phyloP scores from a whole-genome alignment of 2,113 vertebrate species.

The Ivindomyrus marchei region DNA sequence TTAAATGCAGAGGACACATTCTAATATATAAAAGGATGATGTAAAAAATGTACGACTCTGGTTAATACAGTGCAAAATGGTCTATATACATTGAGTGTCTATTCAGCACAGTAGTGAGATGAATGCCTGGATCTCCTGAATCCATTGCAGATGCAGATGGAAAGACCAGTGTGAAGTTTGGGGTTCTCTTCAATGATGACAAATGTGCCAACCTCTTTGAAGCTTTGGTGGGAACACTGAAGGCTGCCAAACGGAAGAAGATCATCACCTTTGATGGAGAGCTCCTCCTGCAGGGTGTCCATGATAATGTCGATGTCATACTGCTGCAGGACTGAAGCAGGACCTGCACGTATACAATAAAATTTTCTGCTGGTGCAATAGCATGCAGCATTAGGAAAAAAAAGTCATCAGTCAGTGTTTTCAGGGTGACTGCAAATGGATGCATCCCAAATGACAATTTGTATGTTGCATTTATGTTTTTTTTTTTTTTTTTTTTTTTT shows the following conservation, averaged over 20 bases:
- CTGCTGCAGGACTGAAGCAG: slow-evolving; percentile 68
- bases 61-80: background rate
- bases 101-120: background rate
- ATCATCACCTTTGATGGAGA: slow-evolving; percentile 73
- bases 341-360: background rate
- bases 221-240: slow-evolving; percentile 89
- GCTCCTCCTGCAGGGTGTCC: slow-evolving; percentile 88
- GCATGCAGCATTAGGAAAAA: slow-evolving; percentile 14
- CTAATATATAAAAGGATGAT: background rate
- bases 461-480: slow-evolving; percentile 25
- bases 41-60: background rate
- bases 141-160: slow-evolving; percentile 72
- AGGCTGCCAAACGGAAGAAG: slow-evolving; percentile 82
- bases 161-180: slow-evolving; percentile 81
- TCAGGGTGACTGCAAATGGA: slow-evolving; percentile 33
- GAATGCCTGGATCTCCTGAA: background rate
- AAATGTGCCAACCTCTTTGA: slow-evolving; percentile 95
- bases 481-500: background rate
- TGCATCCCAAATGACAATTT: slow-evolving; percentile 40
- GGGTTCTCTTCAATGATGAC: slow-evolving; percentile 86
- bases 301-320: slow-evolving; percentile 81
- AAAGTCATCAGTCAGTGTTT: slow-evolving; percentile 26
- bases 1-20: too few relatives aligned
- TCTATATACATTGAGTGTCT: background rate
- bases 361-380: background rate